A percentile compares a stretch with the other conserved stretches of the same genome.
Conservation (phyloP, 2,888 invertebrate genomes). For the Hyposoter didymator region DNA sequence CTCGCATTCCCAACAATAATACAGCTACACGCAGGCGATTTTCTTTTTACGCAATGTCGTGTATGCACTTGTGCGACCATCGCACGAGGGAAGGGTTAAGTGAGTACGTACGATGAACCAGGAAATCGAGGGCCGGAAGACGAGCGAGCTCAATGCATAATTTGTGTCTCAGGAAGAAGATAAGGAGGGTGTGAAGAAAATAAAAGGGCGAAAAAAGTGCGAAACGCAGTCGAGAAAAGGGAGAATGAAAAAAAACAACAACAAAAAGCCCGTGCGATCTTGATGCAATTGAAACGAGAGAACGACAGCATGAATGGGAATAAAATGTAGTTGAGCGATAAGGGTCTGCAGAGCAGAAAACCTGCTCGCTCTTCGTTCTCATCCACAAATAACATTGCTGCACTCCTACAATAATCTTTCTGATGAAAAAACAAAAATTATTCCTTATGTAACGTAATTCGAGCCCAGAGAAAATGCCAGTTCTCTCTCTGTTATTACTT, state of each 20-base stretch:
- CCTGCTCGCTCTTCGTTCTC: slow-evolving; percentile 3
- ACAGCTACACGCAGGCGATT: slow-evolving; percentile 14
- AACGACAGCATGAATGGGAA: slow-evolving; percentile 55
- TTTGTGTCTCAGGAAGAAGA: slow-evolving; percentile 17
- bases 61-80: background rate
- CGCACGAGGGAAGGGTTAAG: background rate
- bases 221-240: background rate
- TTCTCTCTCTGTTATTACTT: slow-evolving; percentile 44
- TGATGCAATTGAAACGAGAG: slow-evolving; percentile 5
- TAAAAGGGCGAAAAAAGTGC: slow-evolving; percentile 16
- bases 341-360: slow-evolving; percentile 47
- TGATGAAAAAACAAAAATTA: slow-evolving; percentile 15
- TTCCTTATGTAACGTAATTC: slow-evolving; percentile 29
- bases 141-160: slow-evolving; percentile 15
- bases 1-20: slow-evolving; percentile 12
- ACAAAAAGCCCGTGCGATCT: background rate
- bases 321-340: slow-evolving; percentile 29
- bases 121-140: slow-evolving; percentile 57
- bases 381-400: slow-evolving; percentile 25
- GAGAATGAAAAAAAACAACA: background rate
- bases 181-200: slow-evolving; percentile 24
- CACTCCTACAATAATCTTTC: background rate
- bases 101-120: slow-evolving; percentile 59
- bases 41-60: slow-evolving; percentile 28
- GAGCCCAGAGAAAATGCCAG: slow-evolving; percentile 36